phyloP scores from a whole-genome alignment of 2,797 vertebrate species.

The Danio kyathit region DNA sequence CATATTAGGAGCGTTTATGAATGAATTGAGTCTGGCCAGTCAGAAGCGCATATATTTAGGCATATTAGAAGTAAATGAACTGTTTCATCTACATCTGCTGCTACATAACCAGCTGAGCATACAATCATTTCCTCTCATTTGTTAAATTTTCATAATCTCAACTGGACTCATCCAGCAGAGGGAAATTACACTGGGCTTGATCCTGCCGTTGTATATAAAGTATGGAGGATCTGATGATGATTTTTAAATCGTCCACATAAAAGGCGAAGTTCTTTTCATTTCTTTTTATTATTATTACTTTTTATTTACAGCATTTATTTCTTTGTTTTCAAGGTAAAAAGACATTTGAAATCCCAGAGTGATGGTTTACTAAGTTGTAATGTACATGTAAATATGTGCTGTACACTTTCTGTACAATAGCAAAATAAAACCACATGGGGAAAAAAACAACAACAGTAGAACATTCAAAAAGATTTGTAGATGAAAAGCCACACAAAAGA shows the following conservation, averaged over 20 bases:
- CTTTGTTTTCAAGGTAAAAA: too few relatives aligned
- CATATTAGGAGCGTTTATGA: neutral
- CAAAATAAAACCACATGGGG: too few relatives aligned
- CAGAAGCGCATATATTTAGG: neutral
- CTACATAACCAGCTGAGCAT: slow-evolving; percentile 12
- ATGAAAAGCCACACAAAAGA: too few relatives aligned
- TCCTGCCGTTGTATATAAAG: neutral
- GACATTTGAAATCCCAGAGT: too few relatives aligned
- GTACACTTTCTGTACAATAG: too few relatives aligned
- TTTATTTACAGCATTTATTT: too few relatives aligned
- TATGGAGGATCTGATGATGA: neutral
- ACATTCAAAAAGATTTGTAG: too few relatives aligned
- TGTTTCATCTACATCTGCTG: slow-evolving; percentile 44
- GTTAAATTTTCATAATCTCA: neutral
- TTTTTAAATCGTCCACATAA: neutral
- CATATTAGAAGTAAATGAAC: slow-evolving; percentile 27
- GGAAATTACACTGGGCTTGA: neutral
- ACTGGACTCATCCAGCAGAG: neutral
- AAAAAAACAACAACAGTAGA: too few relatives aligned
- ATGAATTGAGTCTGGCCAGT: neutral
- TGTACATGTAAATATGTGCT: too few relatives aligned
- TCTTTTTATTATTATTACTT: too few relatives aligned
- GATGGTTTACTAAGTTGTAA: too few relatives aligned
- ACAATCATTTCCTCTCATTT: slow-evolving; percentile 3
- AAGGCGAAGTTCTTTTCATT: neutral